These are phyloP conservation scores for Acronicta leporina DNA, from an alignment of 2,888 invertebrate species.

Conservation along the genomic window DNA sequence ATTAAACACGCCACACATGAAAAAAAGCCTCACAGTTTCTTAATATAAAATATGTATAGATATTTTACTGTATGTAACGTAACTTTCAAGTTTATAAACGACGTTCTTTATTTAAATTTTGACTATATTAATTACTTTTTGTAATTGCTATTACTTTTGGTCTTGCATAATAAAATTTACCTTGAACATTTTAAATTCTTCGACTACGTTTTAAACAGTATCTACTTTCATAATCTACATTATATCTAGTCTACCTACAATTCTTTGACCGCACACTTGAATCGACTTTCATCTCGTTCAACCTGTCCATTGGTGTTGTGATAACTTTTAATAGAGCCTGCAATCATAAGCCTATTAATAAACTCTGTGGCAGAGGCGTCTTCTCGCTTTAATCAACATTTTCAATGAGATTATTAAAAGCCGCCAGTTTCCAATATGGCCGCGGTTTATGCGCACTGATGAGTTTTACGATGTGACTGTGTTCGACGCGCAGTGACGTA, in stretches of 20 bases:
- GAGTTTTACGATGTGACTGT: slow-evolving; percentile 61
- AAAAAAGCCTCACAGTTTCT: slow-evolving; percentile 21
- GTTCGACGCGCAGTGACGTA: slow-evolving; percentile 46
- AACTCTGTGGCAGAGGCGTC: slow-evolving; percentile 69
- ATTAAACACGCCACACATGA: slow-evolving; percentile 43
- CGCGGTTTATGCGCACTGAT: slow-evolving; percentile 53
- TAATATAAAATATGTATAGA: background rate
- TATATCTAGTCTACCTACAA: slow-evolving; percentile 25
- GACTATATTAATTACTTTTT: too few relatives aligned
- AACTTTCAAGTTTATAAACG: too few relatives aligned
- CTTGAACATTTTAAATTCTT: too few relatives aligned
- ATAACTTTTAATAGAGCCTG: slow-evolving; percentile 77
- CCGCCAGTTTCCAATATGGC: slow-evolving; percentile 65
- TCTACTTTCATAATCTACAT: too few relatives aligned
- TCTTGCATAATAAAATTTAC: too few relatives aligned
- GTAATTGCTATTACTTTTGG: too few relatives aligned
- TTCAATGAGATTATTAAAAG: slow-evolving; percentile 79
- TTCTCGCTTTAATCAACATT: slow-evolving; percentile 80
- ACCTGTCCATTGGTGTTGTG: slow-evolving; percentile 69
- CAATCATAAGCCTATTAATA: slow-evolving; percentile 82
- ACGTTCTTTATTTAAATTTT: too few relatives aligned
- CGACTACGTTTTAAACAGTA: too few relatives aligned
- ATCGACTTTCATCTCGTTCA: slow-evolving; percentile 66
- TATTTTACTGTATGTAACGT: too few relatives aligned
- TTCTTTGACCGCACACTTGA: slow-evolving; percentile 62